Base-by-base conservation (phyloP, 2,888 invertebrate genomes). In the Drosophila prostipennis region DNA sequence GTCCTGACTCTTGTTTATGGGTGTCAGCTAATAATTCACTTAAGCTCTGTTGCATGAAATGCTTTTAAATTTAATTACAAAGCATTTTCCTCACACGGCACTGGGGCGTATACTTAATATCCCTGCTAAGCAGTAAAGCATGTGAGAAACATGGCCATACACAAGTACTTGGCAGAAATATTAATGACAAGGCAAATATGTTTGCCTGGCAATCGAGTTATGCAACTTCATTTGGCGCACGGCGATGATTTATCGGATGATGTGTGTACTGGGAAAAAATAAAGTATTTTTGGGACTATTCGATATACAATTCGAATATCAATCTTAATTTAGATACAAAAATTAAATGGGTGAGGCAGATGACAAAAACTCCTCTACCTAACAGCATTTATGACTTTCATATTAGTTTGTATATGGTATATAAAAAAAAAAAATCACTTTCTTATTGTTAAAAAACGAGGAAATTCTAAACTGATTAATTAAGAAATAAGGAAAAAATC, bases 161-260 rank as follows among this genome's bases (percentile, higher is more conserved):
- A 19, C 70, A 19, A 36, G 56, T 40, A 56, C 42, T 64, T 54
- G 49, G 45, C 61, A 52, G 61, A 58, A 48, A 77, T 78, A 74
- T 77, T 77, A 81, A 79, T 81, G 79, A 79, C 58, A 81, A 63
- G 60, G 60, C 79, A 79, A 79, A 81, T 79, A 79, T 68, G 67
- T 60, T 63, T 46, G 54, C 52, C 60, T 34, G 63, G 54, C 55
- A 55, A 79, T 78, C 58, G 65, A 71, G 74, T 64, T 76, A 76
- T 73, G 67, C 37, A 76, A 57, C 63, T 63, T 59, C 48, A 77
- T 74, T 77, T 58, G 40, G 53, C 46, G 40, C 52, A 54, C 67
- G 52, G 63, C 42, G 32, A 39, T 81, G 79, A 79, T 79, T 74
- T 79, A 74, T 79, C 40, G 48, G 51, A 43, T 16, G 23, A 60